Evolutionary conservation across 2,888 invertebrate genomes (phyloP).

Genomic region (Embidobia sp.): DNA sequence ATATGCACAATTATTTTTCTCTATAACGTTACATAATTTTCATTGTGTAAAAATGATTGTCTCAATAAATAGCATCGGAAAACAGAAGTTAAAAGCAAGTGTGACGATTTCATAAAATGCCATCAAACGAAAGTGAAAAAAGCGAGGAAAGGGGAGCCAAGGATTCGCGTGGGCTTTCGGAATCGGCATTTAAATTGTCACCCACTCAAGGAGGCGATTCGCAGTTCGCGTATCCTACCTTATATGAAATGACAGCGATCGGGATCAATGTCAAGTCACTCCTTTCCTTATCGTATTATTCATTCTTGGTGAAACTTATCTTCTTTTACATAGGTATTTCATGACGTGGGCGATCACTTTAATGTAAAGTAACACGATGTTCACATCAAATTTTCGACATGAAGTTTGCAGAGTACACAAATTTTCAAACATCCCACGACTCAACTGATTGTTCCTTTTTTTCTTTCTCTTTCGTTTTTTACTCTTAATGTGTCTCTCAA

Average conservation of each 20-base stretch:
- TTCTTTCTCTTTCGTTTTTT: no score
- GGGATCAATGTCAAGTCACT: conserved; percentile 68
- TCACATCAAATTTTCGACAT: conserved; percentile 15
- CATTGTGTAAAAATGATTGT: no score
- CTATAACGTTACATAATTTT: no score
- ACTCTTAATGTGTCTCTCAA: no score
- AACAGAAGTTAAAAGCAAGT: no score
- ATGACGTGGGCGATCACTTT: conserved; percentile 29
- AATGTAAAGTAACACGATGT: conserved; percentile 6
- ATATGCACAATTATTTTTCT: no score
- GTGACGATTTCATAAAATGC: conserved; percentile 17
- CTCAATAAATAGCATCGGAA: no score
- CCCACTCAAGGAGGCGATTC: conserved; percentile 60
- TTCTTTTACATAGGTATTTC: conserved; percentile 41
- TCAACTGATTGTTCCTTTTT: no score
- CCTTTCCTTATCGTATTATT: conserved; percentile 58
- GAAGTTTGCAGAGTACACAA: no score
- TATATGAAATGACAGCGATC: conserved; percentile 63
- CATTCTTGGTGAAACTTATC: conserved; percentile 39
- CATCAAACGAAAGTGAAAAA: conserved; percentile 32
- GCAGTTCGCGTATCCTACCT: conserved; percentile 51
- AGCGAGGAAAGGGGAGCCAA: conserved; percentile 32
- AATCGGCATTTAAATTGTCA: conserved; percentile 47
- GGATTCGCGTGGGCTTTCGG: conserved; percentile 49
- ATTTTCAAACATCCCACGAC: no score